Percentiles rank a stretch among this genome's conserved stretches.
phyloP scores from a whole-genome alignment of 2,113 vertebrate genomes.

The Pomatorhinus ruficollis region DNA sequence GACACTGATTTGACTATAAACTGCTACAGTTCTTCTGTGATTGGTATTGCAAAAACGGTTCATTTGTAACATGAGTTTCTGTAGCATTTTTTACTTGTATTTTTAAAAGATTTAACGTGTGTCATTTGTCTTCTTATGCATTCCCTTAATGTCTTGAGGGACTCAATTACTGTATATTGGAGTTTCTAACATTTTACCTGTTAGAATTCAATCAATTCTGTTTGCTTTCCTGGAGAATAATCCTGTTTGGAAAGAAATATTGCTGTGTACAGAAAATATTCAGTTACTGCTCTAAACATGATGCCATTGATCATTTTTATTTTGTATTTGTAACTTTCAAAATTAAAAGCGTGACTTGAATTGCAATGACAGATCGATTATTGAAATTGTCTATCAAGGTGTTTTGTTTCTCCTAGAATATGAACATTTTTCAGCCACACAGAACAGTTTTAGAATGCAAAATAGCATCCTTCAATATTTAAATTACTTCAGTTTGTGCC shows the following conservation, averaged over 20 bases:
- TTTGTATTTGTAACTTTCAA: conserved; percentile 78
- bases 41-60: conserved; percentile 62
- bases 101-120: conserved; percentile 69
- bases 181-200: conserved; percentile 72
- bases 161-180: conserved; percentile 73
- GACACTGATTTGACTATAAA: conserved; percentile 69
- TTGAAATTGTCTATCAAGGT: conserved; percentile 75
- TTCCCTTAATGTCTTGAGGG: conserved; percentile 75
- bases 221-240: conserved; percentile 75
- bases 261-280: conserved; percentile 70
- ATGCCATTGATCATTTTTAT: conserved; percentile 75
- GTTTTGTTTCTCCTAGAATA: conserved; percentile 70
- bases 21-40: conserved; percentile 63
- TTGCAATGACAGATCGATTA: conserved; percentile 77
- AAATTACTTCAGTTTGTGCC: conserved; percentile 67
- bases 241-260: conserved; percentile 70
- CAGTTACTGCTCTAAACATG: conserved; percentile 75
- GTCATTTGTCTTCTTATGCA: conserved; percentile 73
- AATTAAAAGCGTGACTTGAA: conserved; percentile 82
- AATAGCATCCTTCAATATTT: conserved; percentile 56
- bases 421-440: conserved; percentile 64
- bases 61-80: conserved; percentile 70
- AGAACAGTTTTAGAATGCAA: conserved; percentile 66
- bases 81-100: conserved; percentile 73
- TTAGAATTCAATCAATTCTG: conserved; percentile 67